Base-by-base conservation (phyloP, 2,797 vertebrate species). In the Prunella strophiata region DNA sequence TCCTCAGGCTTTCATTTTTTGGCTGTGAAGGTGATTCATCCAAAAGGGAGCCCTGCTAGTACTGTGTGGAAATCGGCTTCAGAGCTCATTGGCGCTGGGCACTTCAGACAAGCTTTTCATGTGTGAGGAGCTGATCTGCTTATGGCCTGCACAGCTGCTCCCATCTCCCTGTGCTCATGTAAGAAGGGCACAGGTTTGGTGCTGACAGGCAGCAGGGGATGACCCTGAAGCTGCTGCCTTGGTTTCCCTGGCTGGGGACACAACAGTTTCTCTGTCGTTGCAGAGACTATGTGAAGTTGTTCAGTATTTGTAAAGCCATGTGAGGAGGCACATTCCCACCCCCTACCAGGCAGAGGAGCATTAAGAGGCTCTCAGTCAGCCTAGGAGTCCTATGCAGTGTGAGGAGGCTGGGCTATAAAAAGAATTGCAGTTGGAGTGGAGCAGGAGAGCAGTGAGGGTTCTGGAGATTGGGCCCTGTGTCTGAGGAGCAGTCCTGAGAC, bases 1-100 rank as follows among this genome's bases (percentile, higher is more conserved):
- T 94, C 55, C 67, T 73, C 34, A 34, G 65, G 67, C 82, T 94
- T 95, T 95, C 82, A 22, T 50, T 92, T 96, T 90, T 91, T 89
- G 85, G n/a, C 72, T 71, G 63, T 84, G 82, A 48, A 85, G 82
- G 61, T 91, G 68, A 72, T 88, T 85, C 61, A 54, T 83, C 78
- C 85, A 51, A 51, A 83, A 79, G 22, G 57, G 51, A 96, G 58
- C 47, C 50, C 61, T 80, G 57, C 52, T 82, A 30, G 43, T 70
- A 23, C 40, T 70, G 36, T 48, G 57, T 85, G 94, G 78, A 89
- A 92, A 91, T 96, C 43, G 1, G 78, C 85, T 90, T 91, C 86
- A 57, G 83, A 91, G 73, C 62, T 94, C 27, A 27, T 3, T 1
- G 30, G 58, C 1, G 4, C 38, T 81, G 70, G 83, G 51, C 40